phyloP scores from a whole-genome alignment of 1,140 invertebrate species.

The Megalonaias nervosa region DNA sequence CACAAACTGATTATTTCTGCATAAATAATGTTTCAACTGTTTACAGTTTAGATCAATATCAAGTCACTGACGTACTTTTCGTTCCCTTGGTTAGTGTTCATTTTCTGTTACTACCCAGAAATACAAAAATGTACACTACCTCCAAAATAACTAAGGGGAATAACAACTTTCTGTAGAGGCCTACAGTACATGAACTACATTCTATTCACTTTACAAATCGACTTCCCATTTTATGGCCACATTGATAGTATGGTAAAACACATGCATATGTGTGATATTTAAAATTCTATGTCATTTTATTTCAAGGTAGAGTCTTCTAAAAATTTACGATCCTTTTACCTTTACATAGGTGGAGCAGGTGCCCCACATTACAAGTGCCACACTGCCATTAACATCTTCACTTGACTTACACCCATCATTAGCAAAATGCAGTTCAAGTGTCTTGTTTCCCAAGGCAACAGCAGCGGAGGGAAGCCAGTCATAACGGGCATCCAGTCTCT shows the following conservation, averaged over 20 bases:
- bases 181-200: not conserved
- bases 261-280: not conserved
- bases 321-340: slow-evolving; percentile 17
- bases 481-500: slow-evolving; percentile 54
- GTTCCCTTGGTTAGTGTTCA: no score
- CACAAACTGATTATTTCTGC: no score
- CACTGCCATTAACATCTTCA: slow-evolving; percentile 28
- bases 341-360: slow-evolving; percentile 48
- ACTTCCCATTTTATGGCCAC: not conserved
- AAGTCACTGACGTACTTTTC: no score
- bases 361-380: slow-evolving; percentile 41
- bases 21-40: no score
- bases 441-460: slow-evolving; percentile 39
- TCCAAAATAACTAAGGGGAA: no score
- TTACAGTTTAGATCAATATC: no score
- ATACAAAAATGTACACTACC: no score
- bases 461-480: slow-evolving; percentile 53
- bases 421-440: slow-evolving; percentile 21
- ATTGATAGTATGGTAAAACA: not conserved
- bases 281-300: not conserved
- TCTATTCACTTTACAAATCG: not conserved
- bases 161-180: no score
- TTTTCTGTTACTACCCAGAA: no score
- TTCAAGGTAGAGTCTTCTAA: no score
- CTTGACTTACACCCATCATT: slow-evolving; percentile 37